Percentiles rank a stretch among this genome's conserved stretches.
Conservation (phyloP, 64 coral and sea anemone genomes). For the Montipora capricornis region DNA sequence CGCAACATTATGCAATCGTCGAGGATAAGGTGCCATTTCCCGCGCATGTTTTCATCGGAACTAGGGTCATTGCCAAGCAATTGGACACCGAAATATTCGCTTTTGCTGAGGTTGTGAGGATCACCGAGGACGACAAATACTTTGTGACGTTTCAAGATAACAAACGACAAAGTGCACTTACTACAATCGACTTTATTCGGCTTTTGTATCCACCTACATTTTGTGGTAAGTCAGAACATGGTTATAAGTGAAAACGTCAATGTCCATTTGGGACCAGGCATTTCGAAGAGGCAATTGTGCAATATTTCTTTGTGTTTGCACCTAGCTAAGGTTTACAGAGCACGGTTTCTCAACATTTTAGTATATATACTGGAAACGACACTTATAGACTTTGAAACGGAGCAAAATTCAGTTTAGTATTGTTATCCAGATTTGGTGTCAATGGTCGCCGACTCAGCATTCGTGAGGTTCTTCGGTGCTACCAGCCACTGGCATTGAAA, state of each 20-base stretch:
- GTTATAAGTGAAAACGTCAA: too few relatives aligned
- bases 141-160: slow-evolving; percentile 32
- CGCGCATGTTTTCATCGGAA: slow-evolving; percentile 29
- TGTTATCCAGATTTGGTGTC: too few relatives aligned
- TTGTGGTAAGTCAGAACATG: slow-evolving; percentile 33
- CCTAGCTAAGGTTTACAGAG: too few relatives aligned
- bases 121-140: not conserved
- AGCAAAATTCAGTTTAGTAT: too few relatives aligned
- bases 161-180: not conserved
- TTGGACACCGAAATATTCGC: not conserved
- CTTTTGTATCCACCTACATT: slow-evolving; percentile 44
- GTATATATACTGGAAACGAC: too few relatives aligned
- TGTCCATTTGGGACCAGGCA: not conserved
- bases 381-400: too few relatives aligned
- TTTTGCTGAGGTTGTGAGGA: slow-evolving; percentile 12
- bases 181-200: slow-evolving; percentile 1
- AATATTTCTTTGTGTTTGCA: not conserved
- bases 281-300: not conserved
- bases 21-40: slow-evolving; percentile 43
- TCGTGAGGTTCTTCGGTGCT: too few relatives aligned
- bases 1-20: slow-evolving; percentile 64
- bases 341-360: too few relatives aligned
- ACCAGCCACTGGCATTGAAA: too few relatives aligned
- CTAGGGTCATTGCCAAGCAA: slow-evolving; percentile 24
- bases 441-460: too few relatives aligned